Evolutionary conservation across 2,888 invertebrate genomes (phyloP), one percentile per base, ranked within the genome.

Genomic region (Drosophila rubida): DNA sequence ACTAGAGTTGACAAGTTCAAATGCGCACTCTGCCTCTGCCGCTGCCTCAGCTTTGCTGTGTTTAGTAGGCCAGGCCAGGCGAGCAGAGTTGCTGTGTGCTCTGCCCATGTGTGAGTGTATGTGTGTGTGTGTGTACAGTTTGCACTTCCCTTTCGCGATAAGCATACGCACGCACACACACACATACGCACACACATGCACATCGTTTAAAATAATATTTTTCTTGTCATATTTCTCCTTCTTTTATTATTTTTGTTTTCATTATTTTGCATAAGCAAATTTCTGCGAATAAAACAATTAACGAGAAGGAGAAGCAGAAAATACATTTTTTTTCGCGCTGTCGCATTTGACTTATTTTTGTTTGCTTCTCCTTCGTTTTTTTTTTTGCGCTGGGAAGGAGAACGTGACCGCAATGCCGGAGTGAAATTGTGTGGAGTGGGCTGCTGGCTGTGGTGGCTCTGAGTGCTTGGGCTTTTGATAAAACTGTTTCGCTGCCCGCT

Each of bases 371-470:
- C 5, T 19, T 35, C 23, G 25, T 41, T 32, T 16, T 25, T 37
- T 14, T 16, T 42, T 42, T 51, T n/a, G 55, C 55, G 23, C 48
- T 61, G 57, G 75, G 76, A 80, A 75, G 72, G 72, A 84, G 88
- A 80, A 86, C 85, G 85, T 86, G 85, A 86, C 87, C 85, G 80
- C 85, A 76, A 86, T 86, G 78, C 78, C 69, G 51, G 63, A 82
- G 76, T 68, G 64, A 68, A 81, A 83, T 73, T 73, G 48, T 53
- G 48, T 60, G 57, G 58, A 60, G 57, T 77, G 79, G 76, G 66
- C 35, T 37, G 27, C 51, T 32, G 32, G n/a, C n/a, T n/a, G n/a
- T n/a, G n/a, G 4, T 19, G 19, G 19, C 19, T 42, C 55, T 58
- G 53, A 69, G 57, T 69, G 71, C 59, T 44, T 48, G 65, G 30